Base-by-base conservation (phyloP, 2,113 vertebrate species). In the Prionailurus viverrinus region DNA sequence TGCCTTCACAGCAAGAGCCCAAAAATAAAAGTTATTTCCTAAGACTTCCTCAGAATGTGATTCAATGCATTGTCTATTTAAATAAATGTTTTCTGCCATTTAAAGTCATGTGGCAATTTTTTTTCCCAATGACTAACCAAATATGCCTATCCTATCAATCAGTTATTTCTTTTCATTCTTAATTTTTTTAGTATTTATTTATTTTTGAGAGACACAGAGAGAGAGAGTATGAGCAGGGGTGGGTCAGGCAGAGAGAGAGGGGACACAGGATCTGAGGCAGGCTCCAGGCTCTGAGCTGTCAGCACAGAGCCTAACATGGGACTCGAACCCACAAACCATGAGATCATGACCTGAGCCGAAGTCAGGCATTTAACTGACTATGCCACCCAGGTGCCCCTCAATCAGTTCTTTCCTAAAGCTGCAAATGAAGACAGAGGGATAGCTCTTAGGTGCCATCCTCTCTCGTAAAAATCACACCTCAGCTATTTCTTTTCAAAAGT, bases 401-500 rank as follows among this genome's bases (percentile, higher is more conserved):
- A 61, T 23, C 21, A 23, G 58, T 23, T 61, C 58, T 23, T 61
- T 71, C 45, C 83, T 65, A 63, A 61, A 41, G 15, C 5, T 31
- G 23, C 27, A 93, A 92, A 18, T 29, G n/a, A 88, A 95, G 83
- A 80, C 73, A 55, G 15, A 89, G 27, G 87, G 15, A n/a, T 82
- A 89, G 39, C 48, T 80, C 33, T 66, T 74, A 53, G 66, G 11
- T 19, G 31, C n/a, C 23, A 63, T 69, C 12, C 12, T 82, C 31
- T 69, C 45, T 79, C 58, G 69, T n/a, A 94, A 95, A 93, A 89
- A 86, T 74, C 66, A 89, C 29, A 89, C 5, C 51, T 81, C 11
- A 89, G 45, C 31, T 31, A 93, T 97, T 88, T 95, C 91, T 91
- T 85, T 93, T 94, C 65, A 81, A 81, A 89, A 91, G 23, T 82